Base-by-base conservation (phyloP, 35 echinoderm and acorn worm species). In the Anneissia japonica region DNA sequence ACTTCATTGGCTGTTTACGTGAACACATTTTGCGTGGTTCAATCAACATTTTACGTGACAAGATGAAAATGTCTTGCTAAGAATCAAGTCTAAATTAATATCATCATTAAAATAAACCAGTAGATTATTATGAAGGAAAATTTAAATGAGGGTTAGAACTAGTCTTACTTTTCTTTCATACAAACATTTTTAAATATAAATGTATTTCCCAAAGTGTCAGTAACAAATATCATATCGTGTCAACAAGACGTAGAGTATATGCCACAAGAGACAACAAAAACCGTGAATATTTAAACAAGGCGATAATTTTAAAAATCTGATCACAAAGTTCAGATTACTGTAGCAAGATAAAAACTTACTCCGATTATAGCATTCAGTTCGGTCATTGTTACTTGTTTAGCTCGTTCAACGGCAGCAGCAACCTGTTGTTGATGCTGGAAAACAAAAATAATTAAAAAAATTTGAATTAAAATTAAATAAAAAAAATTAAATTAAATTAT, bases 291-390 rank as follows among this genome's bases (percentile, higher is more conserved):
- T 5, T 26, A 34, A 64, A 64, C 51, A 13, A 64, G 4, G 26
- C 32, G 26, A 30, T 4, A 9, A 76, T 26, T 9, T 26, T 76
- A 30, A 34, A 76, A 76, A 34, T 26, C 40, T n/a, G n/a, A n/a
- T n/a, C n/a, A n/a, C n/a, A n/a, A n/a, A n/a, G n/a, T n/a, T n/a
- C n/a, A n/a, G n/a, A n/a, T n/a, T n/a, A n/a, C n/a, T n/a, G n/a
- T n/a, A n/a, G n/a, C n/a, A n/a, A n/a, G 74, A 30, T 6, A 30
- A 26, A 31, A 32, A 91, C 96, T 89, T 64, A 99, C 96, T 89
- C 96, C 96, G 81, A 99, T 99, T 46, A 99, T 99, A 73, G 96
- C 96, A 84, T 99, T 99, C 43, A 99, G 89, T 87, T 99, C 96
- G 77, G 96, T 99, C 96, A 99, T 99, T 29, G 96, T 99, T 76